Conservation (phyloP, 2,888 invertebrate species). For the Drosophila mulleri region DNA sequence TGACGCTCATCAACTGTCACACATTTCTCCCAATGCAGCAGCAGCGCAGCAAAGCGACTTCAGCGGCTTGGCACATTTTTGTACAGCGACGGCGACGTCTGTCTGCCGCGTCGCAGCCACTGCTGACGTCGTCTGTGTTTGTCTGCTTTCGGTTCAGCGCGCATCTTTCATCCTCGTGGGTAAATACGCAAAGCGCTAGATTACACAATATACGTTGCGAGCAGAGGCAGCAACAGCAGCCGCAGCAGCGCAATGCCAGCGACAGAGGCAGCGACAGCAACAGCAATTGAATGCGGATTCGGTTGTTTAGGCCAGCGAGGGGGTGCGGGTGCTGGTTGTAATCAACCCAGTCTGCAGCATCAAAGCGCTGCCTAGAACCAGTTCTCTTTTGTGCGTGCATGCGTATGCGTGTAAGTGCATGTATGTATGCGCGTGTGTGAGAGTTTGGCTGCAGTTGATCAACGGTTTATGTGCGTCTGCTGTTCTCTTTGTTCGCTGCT, state of each 20-base stretch:
- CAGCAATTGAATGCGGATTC: constrained; percentile 37
- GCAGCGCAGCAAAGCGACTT: constrained; percentile 38
- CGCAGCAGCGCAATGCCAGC: neutral
- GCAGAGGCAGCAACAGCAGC: constrained; percentile 19
- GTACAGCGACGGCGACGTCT: constrained; percentile 14
- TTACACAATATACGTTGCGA: constrained; percentile 68
- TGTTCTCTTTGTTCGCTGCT: constrained; percentile 53
- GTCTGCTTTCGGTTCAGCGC: constrained; percentile 76
- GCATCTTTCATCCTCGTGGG: constrained; percentile 79
- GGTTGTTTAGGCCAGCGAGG: constrained; percentile 6
- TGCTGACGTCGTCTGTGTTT: constrained; percentile 56
- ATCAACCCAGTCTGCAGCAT: constrained; percentile 44
- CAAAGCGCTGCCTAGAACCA: constrained; percentile 53
- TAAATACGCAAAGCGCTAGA: constrained; percentile 76
- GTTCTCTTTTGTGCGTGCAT: constrained; percentile 31
- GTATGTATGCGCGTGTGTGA: constrained; percentile 10
- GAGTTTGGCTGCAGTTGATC: constrained; percentile 48
- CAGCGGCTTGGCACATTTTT: constrained; percentile 77
- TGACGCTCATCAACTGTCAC: constrained; percentile 83
- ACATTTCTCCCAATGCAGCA: constrained; percentile 76
- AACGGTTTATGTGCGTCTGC: constrained; percentile 32
- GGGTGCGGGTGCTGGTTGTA: constrained; percentile 15
- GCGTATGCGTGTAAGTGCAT: constrained; percentile 17
- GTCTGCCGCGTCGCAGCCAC: constrained; percentile 23
- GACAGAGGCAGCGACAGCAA: neutral